Evolutionary conservation across 1,140 invertebrate genomes (phyloP).

Genomic region (Ceratina australensis): DNA sequence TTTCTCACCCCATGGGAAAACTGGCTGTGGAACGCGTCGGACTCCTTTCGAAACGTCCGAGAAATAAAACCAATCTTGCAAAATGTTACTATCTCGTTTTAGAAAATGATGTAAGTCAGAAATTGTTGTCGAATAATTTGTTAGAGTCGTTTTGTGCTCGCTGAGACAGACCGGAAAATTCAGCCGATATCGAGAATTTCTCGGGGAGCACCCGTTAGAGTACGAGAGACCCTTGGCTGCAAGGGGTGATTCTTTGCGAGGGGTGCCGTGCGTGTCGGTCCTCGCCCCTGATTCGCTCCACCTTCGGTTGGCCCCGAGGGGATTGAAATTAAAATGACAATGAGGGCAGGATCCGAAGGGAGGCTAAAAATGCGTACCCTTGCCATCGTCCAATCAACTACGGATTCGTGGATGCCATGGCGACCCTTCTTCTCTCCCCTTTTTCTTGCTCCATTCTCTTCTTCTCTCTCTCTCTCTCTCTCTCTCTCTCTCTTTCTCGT

Average conservation of each 20-base stretch:
- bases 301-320: constrained; percentile 61
- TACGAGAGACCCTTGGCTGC: constrained; percentile 63
- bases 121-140: no score
- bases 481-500: constrained; percentile 15
- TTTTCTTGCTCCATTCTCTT: constrained; percentile 17
- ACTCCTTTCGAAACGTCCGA: no score
- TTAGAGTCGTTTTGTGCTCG: no score
- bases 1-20: constrained; percentile 1
- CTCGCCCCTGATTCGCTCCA: constrained; percentile 48
- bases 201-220: constrained; percentile 49
- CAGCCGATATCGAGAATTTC: neutral
- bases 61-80: no score
- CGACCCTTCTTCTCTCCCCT: constrained; percentile 61
- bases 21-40: neutral
- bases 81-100: no score
- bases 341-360: constrained; percentile 78
- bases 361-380: constrained; percentile 75
- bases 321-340: constrained; percentile 80
- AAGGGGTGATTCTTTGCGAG: constrained; percentile 63
- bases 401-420: constrained; percentile 73
- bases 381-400: constrained; percentile 75
- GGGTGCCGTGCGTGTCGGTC: constrained; percentile 62
- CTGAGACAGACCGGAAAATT: neutral
- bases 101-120: no score
- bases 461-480: neutral